phyloP scores from a whole-genome alignment of 1,140 invertebrate species.

The Notospermus geniculatus region DNA sequence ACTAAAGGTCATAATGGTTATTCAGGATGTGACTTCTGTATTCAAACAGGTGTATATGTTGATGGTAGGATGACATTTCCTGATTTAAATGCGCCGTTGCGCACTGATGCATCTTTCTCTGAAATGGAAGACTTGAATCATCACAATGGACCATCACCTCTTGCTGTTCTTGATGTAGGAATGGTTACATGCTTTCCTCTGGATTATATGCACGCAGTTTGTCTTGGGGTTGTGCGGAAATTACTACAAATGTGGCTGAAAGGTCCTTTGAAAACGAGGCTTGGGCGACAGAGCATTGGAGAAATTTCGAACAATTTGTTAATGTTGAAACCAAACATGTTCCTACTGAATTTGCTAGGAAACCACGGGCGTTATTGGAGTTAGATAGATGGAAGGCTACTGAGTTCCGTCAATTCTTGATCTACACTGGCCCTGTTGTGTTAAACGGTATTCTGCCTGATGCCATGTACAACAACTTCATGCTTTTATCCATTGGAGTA shows the following conservation, averaged over 20 bases:
- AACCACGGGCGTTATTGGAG: conserved; percentile 45
- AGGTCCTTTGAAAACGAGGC: not conserved
- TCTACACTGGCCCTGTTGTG: conserved; percentile 52
- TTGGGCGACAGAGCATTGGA: not conserved
- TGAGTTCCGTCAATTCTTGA: conserved; percentile 56
- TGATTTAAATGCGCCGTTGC: not conserved
- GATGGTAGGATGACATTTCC: not conserved
- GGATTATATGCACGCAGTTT: conserved; percentile 49
- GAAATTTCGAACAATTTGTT: conserved; percentile 10
- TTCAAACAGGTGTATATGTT: not conserved
- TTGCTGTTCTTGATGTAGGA: conserved; percentile 20
- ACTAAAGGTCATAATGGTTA: not conserved
- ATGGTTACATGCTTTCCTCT: conserved; percentile 32
- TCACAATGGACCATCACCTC: conserved; percentile 16
- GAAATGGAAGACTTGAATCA: conserved; percentile 21
- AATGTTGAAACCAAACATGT: conserved; percentile 7
- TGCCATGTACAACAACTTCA: conserved; percentile 45
- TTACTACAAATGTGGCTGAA: not conserved
- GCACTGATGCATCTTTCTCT: conserved; percentile 33
- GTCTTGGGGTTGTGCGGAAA: conserved; percentile 34
- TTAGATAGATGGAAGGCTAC: conserved; percentile 55
- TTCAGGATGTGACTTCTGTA: not conserved
- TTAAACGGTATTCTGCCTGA: conserved; percentile 34
- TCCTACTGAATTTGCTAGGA: conserved; percentile 50
- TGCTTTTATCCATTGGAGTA: conserved; percentile 25